Conservation (phyloP, 2,888 invertebrate species). For the Agonopterix alstromeriana region DNA sequence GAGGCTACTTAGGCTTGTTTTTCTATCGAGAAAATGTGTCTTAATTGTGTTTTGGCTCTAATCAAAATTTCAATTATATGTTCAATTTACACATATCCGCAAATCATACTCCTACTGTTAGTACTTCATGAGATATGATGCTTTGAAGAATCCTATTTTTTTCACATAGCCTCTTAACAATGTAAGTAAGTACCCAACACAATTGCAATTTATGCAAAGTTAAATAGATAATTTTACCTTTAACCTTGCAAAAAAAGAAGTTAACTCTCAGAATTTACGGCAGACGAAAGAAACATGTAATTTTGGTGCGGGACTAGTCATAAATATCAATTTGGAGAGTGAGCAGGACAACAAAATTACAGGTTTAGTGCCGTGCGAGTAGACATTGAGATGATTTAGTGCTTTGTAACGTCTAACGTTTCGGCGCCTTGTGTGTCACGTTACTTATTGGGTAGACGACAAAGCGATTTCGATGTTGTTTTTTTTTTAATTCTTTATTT, state of each 20-base stretch:
- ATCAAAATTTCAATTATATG: too few species aligned
- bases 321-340: slow-evolving; percentile 53
- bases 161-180: too few species aligned
- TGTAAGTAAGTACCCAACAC: background rate
- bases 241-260: background rate
- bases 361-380: slow-evolving; percentile 25
- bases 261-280: background rate
- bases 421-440: slow-evolving; percentile 20
- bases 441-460: background rate
- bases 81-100: too few species aligned
- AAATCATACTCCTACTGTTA: too few species aligned
- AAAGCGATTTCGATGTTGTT: too few species aligned
- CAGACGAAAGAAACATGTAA: slow-evolving; percentile 32
- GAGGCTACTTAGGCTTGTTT: too few species aligned
- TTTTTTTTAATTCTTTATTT: too few species aligned
- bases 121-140: too few species aligned
- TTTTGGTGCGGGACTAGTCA: slow-evolving; percentile 36
- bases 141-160: too few species aligned
- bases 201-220: background rate
- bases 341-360: slow-evolving; percentile 38
- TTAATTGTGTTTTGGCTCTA: too few species aligned
- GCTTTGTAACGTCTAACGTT: slow-evolving; percentile 23
- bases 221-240: background rate
- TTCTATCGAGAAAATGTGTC: too few species aligned
- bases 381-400: slow-evolving; percentile 35